Base-by-base conservation (phyloP, 2,888 invertebrate genomes). In the Alsophila aescularia region DNA sequence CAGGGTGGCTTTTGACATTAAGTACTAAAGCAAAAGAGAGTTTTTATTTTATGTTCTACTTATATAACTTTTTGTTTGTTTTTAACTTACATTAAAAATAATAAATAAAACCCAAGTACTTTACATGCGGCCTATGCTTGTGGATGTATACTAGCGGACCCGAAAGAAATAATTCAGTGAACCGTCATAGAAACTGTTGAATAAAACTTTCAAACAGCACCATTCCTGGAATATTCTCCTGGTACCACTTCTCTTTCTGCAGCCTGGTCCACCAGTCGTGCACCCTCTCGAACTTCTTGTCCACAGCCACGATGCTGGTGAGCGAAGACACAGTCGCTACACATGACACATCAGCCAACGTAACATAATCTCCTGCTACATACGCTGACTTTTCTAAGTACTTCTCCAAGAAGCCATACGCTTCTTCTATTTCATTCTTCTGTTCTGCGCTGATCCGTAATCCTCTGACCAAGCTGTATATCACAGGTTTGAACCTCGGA, bases 321-420 rank as follows among this genome's bases (percentile, higher is more conserved):
- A 82, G 29, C 0, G 79, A 69, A 7, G 79, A 77, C 2, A 81
- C 21, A 0, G 80, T 79, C 0, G 79, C 66, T 0, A 79, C 72
- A 49, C 79, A 79, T 0, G 80, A 77, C 40, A 83, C 48, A 58
- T 83, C 82, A 0, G 82, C 81, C 9, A 82, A 47, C 0, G 81
- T 75, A 2, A 82, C n/a, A 14, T 56, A 35, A 49, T 76, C 63
- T 2, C 71, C 66, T 0, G 77, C 77, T 16, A 83, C 59, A 56
- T 61, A 80, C 0, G 50, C 15, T 4, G 64, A 62, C 1, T 39
- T 52, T 39, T 67, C 56, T 4, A 82, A 63, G 67, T 77, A 82
- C 34, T 73, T 75, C 43, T 81, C 79, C 24, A 75, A 36, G 37
- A 77, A 63, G 12, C 67, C 67, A 48, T 85, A 80, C 1, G 72